Evolutionary conservation across 2,888 invertebrate genomes (phyloP).

Genomic region (Venusia cambrica): DNA sequence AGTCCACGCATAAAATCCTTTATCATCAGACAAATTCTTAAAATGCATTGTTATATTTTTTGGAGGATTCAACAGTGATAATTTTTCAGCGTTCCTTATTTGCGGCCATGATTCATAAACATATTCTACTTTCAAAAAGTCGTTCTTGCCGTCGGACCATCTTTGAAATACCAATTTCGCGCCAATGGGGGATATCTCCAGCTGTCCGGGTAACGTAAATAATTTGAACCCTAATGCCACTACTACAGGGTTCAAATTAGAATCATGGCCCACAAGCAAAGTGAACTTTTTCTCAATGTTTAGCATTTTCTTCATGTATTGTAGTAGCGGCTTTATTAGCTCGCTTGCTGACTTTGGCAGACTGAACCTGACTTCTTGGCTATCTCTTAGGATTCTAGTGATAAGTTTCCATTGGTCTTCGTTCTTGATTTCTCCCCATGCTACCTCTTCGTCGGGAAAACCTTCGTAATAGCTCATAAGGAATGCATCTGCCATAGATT

Average conservation of each 20-base stretch:
- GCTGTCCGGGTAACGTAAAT: slow-evolving; percentile 45
- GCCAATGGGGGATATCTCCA: slow-evolving; percentile 58
- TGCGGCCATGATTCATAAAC: slow-evolving; percentile 51
- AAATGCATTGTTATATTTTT: slow-evolving; percentile 42
- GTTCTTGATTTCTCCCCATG: slow-evolving; percentile 53
- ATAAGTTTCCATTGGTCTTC: slow-evolving; percentile 47
- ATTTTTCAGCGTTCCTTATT: slow-evolving; percentile 39
- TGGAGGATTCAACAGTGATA: slow-evolving; percentile 45
- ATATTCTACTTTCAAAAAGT: slow-evolving; percentile 54
- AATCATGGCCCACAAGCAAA: slow-evolving; percentile 59
- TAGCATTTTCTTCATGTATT: slow-evolving; percentile 45
- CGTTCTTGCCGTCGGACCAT: slow-evolving; percentile 44
- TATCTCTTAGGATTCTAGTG: slow-evolving; percentile 41
- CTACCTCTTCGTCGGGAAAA: slow-evolving; percentile 44
- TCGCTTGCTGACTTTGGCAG: slow-evolving; percentile 42
- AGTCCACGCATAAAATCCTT: slow-evolving; percentile 53
- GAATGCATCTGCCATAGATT: slow-evolving; percentile 51
- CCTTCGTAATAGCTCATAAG: slow-evolving; percentile 66
- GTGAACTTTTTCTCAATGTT: slow-evolving; percentile 37
- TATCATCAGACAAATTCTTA: slow-evolving; percentile 22
- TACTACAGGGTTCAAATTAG: slow-evolving; percentile 51
- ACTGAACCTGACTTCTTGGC: slow-evolving; percentile 56
- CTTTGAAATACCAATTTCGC: slow-evolving; percentile 64
- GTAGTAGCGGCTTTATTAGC: slow-evolving; percentile 43
- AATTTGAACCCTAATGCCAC: slow-evolving; percentile 45